A percentile compares a stretch with the other conserved stretches of the same genome.
Conservation (phyloP, 2,797 vertebrate genomes). For the Sylvilagus floridanus region DNA sequence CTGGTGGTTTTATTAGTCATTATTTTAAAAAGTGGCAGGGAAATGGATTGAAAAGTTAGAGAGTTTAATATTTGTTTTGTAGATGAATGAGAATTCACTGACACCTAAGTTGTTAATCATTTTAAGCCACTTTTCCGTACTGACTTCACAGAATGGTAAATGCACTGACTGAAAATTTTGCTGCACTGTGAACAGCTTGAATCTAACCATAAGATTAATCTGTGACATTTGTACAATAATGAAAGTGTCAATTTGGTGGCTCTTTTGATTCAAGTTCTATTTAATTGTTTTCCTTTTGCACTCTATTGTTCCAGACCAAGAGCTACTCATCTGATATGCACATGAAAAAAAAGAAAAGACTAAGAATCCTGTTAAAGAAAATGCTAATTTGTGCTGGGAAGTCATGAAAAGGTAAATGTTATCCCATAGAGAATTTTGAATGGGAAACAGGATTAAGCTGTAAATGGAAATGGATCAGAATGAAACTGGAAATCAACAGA, state of each 20-base stretch:
- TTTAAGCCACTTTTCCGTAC: background rate
- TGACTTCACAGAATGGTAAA: background rate
- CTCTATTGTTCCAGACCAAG: background rate
- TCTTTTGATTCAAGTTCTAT: background rate
- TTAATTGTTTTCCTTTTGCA: background rate
- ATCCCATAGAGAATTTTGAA: background rate
- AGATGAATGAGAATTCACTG: background rate
- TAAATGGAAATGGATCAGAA: background rate
- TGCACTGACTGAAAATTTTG: background rate
- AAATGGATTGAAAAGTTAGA: background rate
- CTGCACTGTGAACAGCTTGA: background rate
- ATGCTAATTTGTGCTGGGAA: background rate
- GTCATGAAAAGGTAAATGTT: background rate
- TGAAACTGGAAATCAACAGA: background rate
- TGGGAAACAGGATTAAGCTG: background rate
- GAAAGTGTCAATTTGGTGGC: background rate
- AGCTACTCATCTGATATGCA: background rate
- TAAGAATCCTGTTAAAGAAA: background rate
- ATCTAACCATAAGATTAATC: background rate
- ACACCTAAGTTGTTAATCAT: background rate
- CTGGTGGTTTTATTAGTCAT: background rate
- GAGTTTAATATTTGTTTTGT: constrained; percentile 41
- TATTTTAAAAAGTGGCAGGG: constrained; percentile 24
- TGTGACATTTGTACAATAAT: background rate
- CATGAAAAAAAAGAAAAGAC: background rate